phyloP scores from a whole-genome alignment of 1,140 invertebrate genomes.

The Epicauta chinensis region DNA sequence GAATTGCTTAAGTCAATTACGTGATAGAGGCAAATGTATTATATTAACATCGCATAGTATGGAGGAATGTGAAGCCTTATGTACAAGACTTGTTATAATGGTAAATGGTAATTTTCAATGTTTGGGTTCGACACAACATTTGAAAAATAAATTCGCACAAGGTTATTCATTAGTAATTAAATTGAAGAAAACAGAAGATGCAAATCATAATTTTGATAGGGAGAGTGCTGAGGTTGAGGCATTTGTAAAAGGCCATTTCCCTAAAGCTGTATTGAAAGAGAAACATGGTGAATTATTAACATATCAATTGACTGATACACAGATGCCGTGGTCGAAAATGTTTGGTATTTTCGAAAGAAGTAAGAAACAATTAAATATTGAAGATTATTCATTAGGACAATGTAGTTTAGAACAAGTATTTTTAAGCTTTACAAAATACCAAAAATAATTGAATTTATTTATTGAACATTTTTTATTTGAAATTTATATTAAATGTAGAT shows the following conservation, averaged over 20 bases:
- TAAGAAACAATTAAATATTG: constrained; percentile 52
- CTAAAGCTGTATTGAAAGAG: too few relatives aligned
- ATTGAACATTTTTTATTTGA: too few relatives aligned
- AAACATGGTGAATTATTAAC: too few relatives aligned
- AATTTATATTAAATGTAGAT: too few relatives aligned
- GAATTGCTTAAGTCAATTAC: constrained; percentile 57
- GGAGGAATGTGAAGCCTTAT: constrained; percentile 83
- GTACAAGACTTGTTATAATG: constrained; percentile 82
- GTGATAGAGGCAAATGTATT: constrained; percentile 59
- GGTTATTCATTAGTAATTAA: constrained; percentile 43
- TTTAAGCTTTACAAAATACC: constrained; percentile 17
- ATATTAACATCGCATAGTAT: constrained; percentile 76
- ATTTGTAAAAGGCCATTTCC: too few relatives aligned
- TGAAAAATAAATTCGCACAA: constrained; percentile 60
- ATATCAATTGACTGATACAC: too few relatives aligned
- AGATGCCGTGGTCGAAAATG: too few relatives aligned
- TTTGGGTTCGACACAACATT: constrained; percentile 59
- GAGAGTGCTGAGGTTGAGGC: too few relatives aligned
- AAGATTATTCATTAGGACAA: too few relatives aligned
- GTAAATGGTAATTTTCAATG: constrained; percentile 72
- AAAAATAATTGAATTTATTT: constrained; percentile 3
- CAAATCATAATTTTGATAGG: background rate
- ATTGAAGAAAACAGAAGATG: constrained; percentile 25
- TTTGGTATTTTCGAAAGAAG: too few relatives aligned
- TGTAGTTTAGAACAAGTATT: constrained; percentile 71